Percentiles rank a stretch among this genome's conserved stretches.
Evolutionary conservation across 2,888 invertebrate species (phyloP).

Genomic region (Agrotis puta): DNA sequence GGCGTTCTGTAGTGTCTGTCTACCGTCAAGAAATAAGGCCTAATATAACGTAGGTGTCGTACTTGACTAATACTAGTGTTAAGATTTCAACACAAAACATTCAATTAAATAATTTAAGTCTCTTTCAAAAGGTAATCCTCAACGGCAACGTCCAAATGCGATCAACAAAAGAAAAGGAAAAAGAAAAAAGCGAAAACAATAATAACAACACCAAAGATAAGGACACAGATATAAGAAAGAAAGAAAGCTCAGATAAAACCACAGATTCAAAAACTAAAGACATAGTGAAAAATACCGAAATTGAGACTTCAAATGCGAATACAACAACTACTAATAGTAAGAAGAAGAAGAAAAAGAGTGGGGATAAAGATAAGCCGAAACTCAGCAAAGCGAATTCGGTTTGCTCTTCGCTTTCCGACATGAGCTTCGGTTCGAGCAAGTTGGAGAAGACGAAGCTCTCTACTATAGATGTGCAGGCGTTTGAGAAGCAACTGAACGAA

Average conservation of each 20-base stretch:
- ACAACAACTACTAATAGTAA: constrained; percentile 31
- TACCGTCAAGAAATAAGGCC: too few species aligned
- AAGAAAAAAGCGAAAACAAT: not conserved
- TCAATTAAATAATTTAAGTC: not conserved
- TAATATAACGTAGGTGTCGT: too few species aligned
- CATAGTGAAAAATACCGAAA: constrained; percentile 20
- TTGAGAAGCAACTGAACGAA: constrained; percentile 91
- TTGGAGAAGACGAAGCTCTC: constrained; percentile 54
- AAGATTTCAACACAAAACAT: too few species aligned
- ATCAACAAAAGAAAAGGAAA: not conserved
- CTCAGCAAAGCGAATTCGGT: constrained; percentile 80
- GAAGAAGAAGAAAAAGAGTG: constrained; percentile 66
- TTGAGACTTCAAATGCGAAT: not conserved
- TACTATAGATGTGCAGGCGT: constrained; percentile 79
- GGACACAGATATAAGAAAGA: not conserved
- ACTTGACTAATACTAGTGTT: too few species aligned
- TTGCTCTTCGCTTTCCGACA: constrained; percentile 83
- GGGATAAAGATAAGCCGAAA: constrained; percentile 67
- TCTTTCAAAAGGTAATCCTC: constrained; percentile 1
- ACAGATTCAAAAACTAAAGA: not conserved
- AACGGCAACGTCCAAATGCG: not conserved
- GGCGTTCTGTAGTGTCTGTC: too few species aligned
- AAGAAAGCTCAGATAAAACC: not conserved
- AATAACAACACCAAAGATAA: constrained; percentile 1
- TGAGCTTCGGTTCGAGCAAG: constrained; percentile 75